Base-by-base conservation (phyloP, 2,888 invertebrate genomes). In the Lasioglossum vierecki region DNA sequence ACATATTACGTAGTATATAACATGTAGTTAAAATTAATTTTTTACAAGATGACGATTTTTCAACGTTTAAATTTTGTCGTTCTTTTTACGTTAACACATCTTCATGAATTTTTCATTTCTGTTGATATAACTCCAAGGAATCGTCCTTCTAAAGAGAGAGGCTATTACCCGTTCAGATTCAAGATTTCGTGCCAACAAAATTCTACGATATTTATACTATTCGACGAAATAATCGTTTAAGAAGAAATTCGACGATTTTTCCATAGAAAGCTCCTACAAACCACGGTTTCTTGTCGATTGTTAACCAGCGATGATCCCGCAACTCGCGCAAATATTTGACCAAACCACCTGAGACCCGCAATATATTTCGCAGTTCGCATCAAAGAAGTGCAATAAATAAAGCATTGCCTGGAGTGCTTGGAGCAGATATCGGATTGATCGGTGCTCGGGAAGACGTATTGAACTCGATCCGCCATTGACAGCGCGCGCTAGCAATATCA, bases 401-500 rank as follows among this genome's bases (percentile, higher is more conserved):
- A 68, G 18, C 18, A 68, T 68, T 39, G 35, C 6, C 35, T 8
- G 9, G 4, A 9, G 22, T 6, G 22, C 22, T 68, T 22, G 9
- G 22, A 18, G 39, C 8, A 35, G 39, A 68, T 30, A 63, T 63
- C 39, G 39, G 22, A 39, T 39, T 39, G 39, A 68, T 68, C 68
- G 39, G 68, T 63, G 35, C 8, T 63, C 18, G 15, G 15, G 30
- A 68, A 18, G 11, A 68, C 22, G 26, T 18, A 44, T 44, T 18
- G 26, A 30, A 46, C 35, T 53, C 13, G 35, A 74, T 35, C 30
- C 35, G 22, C 13, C 60, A 39, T 22, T 35, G 39, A 68, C 39
- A 68, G 11, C 22, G 68, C 68, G 4, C 26, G 57, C 15, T 39
- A 22, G 22, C 39, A 79, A 84, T 79, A 9, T 30, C 81, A 13